Conservation (phyloP, 2,113 vertebrate genomes). For the Sinosuthora webbiana region DNA sequence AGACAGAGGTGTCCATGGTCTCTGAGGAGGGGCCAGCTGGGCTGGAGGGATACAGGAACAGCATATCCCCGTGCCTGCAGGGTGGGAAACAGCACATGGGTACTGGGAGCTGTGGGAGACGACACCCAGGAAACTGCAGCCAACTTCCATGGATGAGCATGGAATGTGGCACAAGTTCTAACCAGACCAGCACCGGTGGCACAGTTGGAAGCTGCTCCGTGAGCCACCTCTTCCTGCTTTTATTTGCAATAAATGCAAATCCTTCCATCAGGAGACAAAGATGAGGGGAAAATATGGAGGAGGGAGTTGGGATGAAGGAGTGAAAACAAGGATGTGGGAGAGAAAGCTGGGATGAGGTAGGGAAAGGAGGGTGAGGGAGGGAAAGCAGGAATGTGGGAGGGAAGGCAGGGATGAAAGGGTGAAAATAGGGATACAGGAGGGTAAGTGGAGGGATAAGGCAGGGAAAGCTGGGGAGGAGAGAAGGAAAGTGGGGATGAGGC, state of each 20-base stretch:
- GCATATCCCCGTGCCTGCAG: conserved; percentile 92
- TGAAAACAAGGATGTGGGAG: background rate
- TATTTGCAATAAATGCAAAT: background rate
- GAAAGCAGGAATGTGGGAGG: background rate
- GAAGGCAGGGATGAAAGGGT: background rate
- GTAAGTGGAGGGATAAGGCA: background rate
- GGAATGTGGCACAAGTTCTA: background rate
- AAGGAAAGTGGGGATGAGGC: background rate
- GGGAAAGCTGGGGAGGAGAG: background rate
- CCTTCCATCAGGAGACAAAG: background rate
- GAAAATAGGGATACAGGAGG: background rate
- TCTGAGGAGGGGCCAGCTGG: conserved; percentile 84
- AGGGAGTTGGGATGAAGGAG: background rate
- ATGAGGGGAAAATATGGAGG: background rate
- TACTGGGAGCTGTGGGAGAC: background rate
- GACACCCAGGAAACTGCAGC: background rate
- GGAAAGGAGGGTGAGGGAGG: background rate
- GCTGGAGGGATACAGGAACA: conserved; percentile 88
- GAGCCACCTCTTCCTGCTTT: background rate
- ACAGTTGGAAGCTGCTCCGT: rapidly evolving
- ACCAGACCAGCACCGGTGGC: rapidly evolving
- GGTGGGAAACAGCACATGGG: background rate
- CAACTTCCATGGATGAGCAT: rapidly evolving
- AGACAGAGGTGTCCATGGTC: conserved; percentile 87
- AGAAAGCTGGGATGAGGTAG: background rate